Conservation (phyloP, 2,888 invertebrate genomes). For the Pachymerium ferrugineum region DNA sequence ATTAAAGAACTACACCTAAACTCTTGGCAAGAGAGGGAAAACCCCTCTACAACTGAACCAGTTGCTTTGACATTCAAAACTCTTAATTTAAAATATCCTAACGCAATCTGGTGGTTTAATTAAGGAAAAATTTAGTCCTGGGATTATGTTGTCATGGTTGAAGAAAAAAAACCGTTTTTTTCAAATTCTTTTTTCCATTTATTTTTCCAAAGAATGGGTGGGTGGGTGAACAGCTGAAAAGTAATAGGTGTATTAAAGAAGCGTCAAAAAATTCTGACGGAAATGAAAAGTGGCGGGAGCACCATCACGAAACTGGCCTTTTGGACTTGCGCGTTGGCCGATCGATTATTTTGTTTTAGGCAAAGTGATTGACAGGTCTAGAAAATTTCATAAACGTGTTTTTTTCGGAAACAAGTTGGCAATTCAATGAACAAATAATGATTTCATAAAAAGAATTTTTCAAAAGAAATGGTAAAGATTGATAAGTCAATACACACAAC, state of each 20-base stretch:
- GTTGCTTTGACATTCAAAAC: not conserved
- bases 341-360: not conserved
- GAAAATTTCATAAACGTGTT: not conserved
- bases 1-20: not conserved
- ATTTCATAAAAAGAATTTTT: too few species aligned
- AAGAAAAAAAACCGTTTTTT: too few species aligned
- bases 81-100: not conserved
- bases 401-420: too few species aligned
- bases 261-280: not conserved
- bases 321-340: not conserved
- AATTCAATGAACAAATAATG: too few species aligned
- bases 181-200: too few species aligned
- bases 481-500: too few species aligned
- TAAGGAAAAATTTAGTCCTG: not conserved
- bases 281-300: not conserved
- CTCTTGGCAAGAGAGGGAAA: not conserved
- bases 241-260: not conserved
- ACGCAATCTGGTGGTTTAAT: not conserved
- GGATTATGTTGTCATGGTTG: not conserved
- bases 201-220: not conserved
- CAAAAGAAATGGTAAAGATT: too few species aligned
- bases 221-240: constrained; percentile 5
- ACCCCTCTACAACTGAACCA: not conserved
- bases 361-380: not conserved
- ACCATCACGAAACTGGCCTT: not conserved